Evolutionary conservation across 2,113 vertebrate species (phyloP).

Genomic region (Salvelinus fontinalis): DNA sequence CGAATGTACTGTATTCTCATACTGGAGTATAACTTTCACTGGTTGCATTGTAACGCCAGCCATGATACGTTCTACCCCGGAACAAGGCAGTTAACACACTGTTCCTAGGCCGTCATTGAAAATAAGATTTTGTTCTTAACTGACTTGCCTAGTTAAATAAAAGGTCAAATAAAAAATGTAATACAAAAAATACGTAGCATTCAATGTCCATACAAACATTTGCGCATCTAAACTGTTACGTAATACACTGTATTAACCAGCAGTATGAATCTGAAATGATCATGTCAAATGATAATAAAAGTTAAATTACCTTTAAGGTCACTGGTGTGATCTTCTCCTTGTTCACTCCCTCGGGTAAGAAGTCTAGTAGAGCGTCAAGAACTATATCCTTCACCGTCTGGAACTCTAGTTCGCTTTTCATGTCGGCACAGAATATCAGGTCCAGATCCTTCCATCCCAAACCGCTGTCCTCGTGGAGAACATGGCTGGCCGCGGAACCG

Average conservation of each 20-base stretch:
- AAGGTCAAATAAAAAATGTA: too few species aligned
- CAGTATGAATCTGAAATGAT: not conserved
- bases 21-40: not conserved
- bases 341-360: slow-evolving; percentile 96
- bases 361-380: slow-evolving; percentile 94
- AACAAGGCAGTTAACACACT: too few species aligned
- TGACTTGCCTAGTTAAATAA: too few species aligned
- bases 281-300: not conserved
- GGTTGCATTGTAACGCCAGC: not conserved
- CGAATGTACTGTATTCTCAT: not conserved
- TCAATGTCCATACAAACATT: not conserved
- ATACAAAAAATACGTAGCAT: too few species aligned
- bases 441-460: slow-evolving; percentile 98
- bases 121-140: too few species aligned
- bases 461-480: slow-evolving; percentile 96
- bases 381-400: slow-evolving; percentile 95
- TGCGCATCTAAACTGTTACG: too few species aligned
- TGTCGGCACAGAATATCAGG: slow-evolving; percentile 94
- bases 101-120: too few species aligned
- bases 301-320: slow-evolving; percentile 87
- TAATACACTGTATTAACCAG: too few species aligned
- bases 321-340: slow-evolving; percentile 96
- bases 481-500: slow-evolving; percentile 95
- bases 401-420: slow-evolving; percentile 92
- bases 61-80: not conserved